Conservation (phyloP, 1,140 invertebrate genomes). For the Penaeus vannamei region DNA sequence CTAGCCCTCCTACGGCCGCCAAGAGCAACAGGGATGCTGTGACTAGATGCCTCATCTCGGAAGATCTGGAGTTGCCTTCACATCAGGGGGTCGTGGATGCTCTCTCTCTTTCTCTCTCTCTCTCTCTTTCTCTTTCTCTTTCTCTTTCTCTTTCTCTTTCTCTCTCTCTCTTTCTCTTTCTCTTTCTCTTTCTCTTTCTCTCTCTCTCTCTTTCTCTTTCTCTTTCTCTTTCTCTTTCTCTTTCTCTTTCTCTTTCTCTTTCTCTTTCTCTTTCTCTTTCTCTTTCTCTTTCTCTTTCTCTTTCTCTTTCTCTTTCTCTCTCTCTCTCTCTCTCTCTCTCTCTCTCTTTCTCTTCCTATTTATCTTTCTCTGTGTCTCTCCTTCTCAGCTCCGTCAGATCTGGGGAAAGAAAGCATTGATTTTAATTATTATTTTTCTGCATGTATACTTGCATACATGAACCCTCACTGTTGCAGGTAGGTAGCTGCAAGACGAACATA, state of each 20-base stretch:
- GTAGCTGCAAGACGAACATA: too few species aligned
- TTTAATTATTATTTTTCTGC: neutral
- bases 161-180: neutral
- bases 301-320: neutral
- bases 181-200: neutral
- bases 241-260: neutral
- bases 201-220: neutral
- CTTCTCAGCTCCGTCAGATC: neutral
- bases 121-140: neutral
- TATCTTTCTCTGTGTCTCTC: neutral
- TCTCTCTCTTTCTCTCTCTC: neutral
- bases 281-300: neutral
- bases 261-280: neutral
- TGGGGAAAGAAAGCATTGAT: neutral
- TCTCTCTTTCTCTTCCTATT: neutral
- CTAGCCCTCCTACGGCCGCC: neutral
- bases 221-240: neutral
- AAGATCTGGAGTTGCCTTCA: neutral
- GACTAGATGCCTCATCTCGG: constrained; percentile 4
- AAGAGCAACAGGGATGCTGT: neutral
- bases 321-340: neutral
- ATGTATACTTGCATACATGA: neutral
- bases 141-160: neutral
- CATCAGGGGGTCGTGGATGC: neutral
- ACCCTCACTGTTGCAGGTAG: neutral